Evolutionary conservation across 2,888 invertebrate genomes (phyloP), one percentile per base, ranked within the genome.

Genomic region (Anorthoa munda): DNA sequence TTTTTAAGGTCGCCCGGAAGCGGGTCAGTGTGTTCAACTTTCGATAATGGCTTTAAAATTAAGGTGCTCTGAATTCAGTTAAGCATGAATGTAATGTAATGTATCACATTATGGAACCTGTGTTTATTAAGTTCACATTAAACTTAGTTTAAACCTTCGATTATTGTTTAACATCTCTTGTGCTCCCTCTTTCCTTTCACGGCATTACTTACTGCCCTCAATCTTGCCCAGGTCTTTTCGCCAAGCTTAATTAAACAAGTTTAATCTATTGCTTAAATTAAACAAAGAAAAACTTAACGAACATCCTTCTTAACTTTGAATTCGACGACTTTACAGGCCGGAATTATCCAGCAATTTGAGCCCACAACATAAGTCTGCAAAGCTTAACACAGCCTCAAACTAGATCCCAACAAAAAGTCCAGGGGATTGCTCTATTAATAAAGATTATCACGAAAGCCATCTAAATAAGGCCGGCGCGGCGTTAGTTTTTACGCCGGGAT

Each of bases 31-130:
- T 71, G 83, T 76, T 70, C 76, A 72, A 85, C 82, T 84, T 74
- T 77, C 66, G 71, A 84, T 85, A 84, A 86, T 84, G 77, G 65
- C 56, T 79, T 68, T 79, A 53, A 73, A 84, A 85, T 79, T 55
- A 75, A 80, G 79, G 77, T 77, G 75, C 64, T 84, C 72, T 66
- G 71, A 75, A 78, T 76, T 84, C 60, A 66, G 72, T 77, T 66
- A 23, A 31, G 59, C 59, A 73, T 66, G 50, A 77, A 58, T 51
- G 26, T 67, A 66, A 53, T 39, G 21, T 63, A 64, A 69, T 66
- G 65, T 71, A 73, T 79, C 56, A 64, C 66, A 50, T n/a, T 50
- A 55, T 18, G 31, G 67, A 58, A 21, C 23, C 15, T 60, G 23
- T 69, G 48, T 64, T 68, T 31, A 55, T 50, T 68, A 53, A 46